Evolutionary conservation across 2,113 vertebrate species (phyloP).

Genomic region (Corythornis madagascariensis): DNA sequence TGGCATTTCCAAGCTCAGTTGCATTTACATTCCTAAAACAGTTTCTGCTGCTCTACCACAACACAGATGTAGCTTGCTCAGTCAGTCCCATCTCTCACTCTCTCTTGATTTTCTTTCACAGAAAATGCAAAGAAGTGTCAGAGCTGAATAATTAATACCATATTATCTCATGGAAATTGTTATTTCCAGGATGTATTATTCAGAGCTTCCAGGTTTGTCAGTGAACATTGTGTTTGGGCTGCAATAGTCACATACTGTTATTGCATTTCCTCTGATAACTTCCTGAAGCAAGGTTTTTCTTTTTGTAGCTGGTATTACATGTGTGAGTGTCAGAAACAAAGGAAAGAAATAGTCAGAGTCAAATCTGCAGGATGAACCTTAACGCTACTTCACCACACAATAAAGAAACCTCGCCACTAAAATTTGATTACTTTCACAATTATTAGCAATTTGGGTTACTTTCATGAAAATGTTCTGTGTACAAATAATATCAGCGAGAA

Average conservation of each 20-base stretch:
- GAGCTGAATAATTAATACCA: neutral
- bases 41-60: neutral
- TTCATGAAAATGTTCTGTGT: neutral
- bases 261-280: slow-evolving; percentile 10
- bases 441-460: neutral
- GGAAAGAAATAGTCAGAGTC: neutral
- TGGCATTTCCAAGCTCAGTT: neutral
- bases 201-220: neutral
- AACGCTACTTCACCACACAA: neutral
- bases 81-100: neutral
- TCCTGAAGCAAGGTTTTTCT: neutral
- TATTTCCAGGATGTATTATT: slow-evolving; percentile 2
- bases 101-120: neutral
- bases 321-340: neutral
- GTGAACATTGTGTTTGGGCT: neutral
- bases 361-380: neutral
- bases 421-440: neutral
- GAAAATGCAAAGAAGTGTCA: neutral
- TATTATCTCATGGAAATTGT: neutral
- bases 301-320: neutral
- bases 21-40: neutral
- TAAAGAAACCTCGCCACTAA: neutral
- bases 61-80: neutral
- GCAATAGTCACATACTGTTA: neutral
- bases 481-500: neutral